Evolutionary conservation across 2,888 invertebrate genomes (phyloP), one percentile per base, ranked within the genome.

Genomic region (Eurois occulta): DNA sequence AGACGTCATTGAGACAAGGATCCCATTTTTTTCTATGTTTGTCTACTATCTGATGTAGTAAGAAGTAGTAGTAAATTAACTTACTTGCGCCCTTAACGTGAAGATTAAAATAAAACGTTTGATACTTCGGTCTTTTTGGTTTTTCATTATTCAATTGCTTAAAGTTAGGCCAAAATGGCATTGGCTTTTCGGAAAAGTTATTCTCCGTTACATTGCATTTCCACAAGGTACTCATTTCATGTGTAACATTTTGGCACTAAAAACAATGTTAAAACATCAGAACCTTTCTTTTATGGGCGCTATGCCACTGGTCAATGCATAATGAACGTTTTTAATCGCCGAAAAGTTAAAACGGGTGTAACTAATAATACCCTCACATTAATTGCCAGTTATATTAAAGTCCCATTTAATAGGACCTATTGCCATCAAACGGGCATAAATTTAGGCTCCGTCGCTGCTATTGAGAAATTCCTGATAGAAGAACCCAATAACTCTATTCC

Each of bases 31-130:
- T n/a, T 55, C 13, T n/a, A n/a, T n/a, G n/a, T 13, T n/a, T 55
- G 5, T n/a, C 11, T n/a, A n/a, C n/a, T 24, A 10, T 52, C 24
- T 52, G 24, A 11, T 10, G 13, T 28, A 58, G 28, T 16, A 32
- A 32, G 32, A 32, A 32, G 32, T 60, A 60, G 3, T 32, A 60
- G 10, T 10, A 24, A 35, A 24, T 24, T 38, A 38, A 38, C 41
- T 32, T 71, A 71, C 62, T 71, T 32, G 62, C 62, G 6, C 62
- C 24, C 3, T 60, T 71, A 10, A 71, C 60, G 21, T 58, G 70
- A 21, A 70, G 28, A 21, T 55, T 70, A 1, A 70, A 38, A 21
- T 38, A 38, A 4, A 58, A 46, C 0, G 8, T 21, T 35, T 35
- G 62, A 38, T 38, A 11, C 24, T 38, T 64, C 24, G 24, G 24